Conservation (phyloP, 2,113 vertebrate species). For the Ammodytes marinus region DNA sequence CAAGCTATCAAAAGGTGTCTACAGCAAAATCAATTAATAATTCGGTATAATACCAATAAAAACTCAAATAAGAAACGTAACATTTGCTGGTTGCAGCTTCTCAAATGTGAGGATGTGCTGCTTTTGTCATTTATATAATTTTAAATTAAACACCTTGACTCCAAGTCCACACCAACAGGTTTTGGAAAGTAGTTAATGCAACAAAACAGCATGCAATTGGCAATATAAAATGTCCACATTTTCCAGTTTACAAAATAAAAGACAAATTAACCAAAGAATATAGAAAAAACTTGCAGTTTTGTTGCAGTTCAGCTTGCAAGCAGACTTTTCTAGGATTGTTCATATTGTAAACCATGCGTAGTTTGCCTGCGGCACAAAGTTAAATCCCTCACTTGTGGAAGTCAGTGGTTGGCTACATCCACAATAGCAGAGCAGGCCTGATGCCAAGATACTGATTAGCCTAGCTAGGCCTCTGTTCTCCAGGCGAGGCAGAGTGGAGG, state of each 20-base stretch:
- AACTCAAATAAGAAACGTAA: neutral
- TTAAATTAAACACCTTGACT: neutral
- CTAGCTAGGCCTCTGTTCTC: slow-evolving; percentile 74
- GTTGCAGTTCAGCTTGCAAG: neutral
- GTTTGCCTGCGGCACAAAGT: slow-evolving; percentile 57
- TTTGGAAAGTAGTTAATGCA: no score
- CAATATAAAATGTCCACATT: no score
- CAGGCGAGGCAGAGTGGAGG: slow-evolving; percentile 69
- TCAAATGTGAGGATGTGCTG: neutral
- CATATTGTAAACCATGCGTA: slow-evolving; percentile 45
- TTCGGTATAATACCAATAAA: slow-evolving; percentile 9
- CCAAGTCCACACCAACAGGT: no score
- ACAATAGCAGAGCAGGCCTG: slow-evolving; percentile 70
- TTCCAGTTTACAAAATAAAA: neutral
- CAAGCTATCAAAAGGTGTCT: neutral
- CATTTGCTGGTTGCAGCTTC: neutral
- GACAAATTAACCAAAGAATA: no score
- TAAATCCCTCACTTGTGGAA: slow-evolving; percentile 68
- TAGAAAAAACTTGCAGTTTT: neutral
- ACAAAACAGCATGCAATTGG: no score
- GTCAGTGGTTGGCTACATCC: slow-evolving; percentile 69
- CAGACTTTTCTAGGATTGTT: slow-evolving; percentile 3
- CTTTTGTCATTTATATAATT: neutral
- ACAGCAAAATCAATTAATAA: neutral
- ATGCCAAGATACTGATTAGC: slow-evolving; percentile 82